Percentiles rank a stretch among this genome's conserved stretches.
Evolutionary conservation across 2,113 vertebrate genomes (phyloP).

Genomic region (Calyptommatus sinebrachiatus): DNA sequence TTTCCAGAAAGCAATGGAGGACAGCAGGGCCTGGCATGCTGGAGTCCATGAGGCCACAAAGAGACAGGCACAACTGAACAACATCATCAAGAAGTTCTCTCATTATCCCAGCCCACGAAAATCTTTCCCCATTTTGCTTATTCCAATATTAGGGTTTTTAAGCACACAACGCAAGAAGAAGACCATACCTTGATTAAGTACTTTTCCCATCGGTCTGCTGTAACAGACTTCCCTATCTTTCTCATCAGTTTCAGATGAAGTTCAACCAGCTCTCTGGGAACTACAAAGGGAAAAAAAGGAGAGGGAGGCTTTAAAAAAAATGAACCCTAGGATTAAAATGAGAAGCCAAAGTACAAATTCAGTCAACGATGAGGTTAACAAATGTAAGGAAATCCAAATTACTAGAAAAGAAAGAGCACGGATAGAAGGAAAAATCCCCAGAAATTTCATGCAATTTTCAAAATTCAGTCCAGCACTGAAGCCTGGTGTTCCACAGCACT

Average conservation of each 20-base stretch:
- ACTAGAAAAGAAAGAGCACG: not conserved
- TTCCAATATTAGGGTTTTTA: not conserved
- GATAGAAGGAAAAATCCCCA: not conserved
- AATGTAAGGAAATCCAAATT: not conserved
- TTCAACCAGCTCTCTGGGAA: constrained; percentile 93
- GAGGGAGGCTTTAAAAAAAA: not conserved
- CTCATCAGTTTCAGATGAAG: constrained; percentile 97
- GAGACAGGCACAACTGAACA: no score
- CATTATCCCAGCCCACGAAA: not conserved
- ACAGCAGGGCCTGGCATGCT: no score
- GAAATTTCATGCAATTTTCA: not conserved
- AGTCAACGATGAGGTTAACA: not conserved
- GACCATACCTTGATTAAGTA: constrained; percentile 89
- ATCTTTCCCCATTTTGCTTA: no score
- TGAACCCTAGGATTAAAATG: not conserved
- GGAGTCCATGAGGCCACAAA: no score
- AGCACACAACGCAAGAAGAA: not conserved
- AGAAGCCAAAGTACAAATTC: not conserved
- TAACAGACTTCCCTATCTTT: constrained; percentile 94
- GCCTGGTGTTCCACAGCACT: not conserved
- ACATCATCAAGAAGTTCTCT: not conserved
- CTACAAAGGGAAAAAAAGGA: constrained; percentile 60
- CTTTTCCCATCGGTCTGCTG: constrained; percentile 96
- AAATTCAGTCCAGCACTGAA: not conserved
- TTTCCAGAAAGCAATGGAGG: no score